A percentile compares a stretch with the other conserved stretches of the same genome.
Conservation (phyloP, 2,888 invertebrate species). For the Papilio gigon region DNA sequence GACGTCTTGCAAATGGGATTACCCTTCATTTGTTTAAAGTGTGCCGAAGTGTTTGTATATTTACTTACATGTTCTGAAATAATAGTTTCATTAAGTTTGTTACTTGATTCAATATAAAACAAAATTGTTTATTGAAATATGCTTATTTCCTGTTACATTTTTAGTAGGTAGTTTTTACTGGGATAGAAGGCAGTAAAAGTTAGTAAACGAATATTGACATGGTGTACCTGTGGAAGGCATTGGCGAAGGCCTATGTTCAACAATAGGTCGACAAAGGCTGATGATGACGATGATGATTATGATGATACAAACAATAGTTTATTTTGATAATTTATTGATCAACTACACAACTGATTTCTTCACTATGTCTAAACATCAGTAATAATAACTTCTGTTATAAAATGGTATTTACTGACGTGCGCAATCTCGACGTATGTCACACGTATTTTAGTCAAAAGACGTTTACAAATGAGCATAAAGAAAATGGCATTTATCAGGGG, state of each 20-base stretch:
- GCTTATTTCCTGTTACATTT: background rate
- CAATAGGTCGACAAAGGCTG: too few relatives aligned
- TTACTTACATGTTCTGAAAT: background rate
- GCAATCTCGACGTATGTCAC: conserved; percentile 47
- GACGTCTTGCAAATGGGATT: conserved; percentile 78
- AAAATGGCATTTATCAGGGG: conserved; percentile 79
- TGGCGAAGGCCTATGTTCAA: too few relatives aligned
- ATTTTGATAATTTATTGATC: too few relatives aligned
- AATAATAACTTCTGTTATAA: background rate
- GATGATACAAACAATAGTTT: too few relatives aligned
- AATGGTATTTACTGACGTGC: background rate
- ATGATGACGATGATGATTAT: too few relatives aligned
- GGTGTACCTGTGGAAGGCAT: too few relatives aligned
- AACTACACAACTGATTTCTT: background rate
- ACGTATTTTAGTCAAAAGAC: conserved; percentile 60
- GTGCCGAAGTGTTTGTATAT: conserved; percentile 43
- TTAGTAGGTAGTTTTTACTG: too few relatives aligned
- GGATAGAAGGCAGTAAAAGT: too few relatives aligned
- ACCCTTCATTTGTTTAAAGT: conserved; percentile 66
- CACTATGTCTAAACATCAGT: background rate
- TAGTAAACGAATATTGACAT: too few relatives aligned
- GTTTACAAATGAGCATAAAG: conserved; percentile 72
- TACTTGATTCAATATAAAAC: background rate
- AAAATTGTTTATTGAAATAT: background rate
- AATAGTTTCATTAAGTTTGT: background rate